Base-by-base conservation (phyloP, 2,797 vertebrate species). In the Gallinago solitaria region DNA sequence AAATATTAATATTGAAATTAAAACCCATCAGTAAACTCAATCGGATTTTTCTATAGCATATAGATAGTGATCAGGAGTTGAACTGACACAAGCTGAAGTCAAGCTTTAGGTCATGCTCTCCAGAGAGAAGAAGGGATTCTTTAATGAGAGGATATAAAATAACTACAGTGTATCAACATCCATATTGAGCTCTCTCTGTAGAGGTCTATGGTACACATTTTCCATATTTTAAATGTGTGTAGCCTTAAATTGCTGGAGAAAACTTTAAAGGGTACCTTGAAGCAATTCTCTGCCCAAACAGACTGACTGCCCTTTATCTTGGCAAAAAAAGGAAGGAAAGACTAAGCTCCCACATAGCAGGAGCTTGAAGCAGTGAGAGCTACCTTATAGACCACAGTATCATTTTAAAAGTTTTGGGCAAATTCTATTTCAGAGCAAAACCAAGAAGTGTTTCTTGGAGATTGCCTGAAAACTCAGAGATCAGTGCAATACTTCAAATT, bases 1-100 rank as follows among this genome's bases (percentile, higher is more conserved):
- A 95, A 90, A 89, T 80, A 70, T 18, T 95, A 81, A 85, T 86
- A 87, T 30, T 56, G 57, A 90, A 91, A 95, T 92, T 87, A 93
- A 95, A 94, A 87, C 43, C 23, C 68, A 83, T 24, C 54, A 51
- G 33, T 82, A 93, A 94, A 75, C 57, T 71, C 45, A 30, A 60
- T 25, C 0, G 0, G 70, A 87, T 90, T 65, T 71, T 86, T 88
- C 53, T 68, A 1, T 25, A 63, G 9, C 13, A 28, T 39, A 64
- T 4, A 85, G 56, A 88, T 45, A 78, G 35, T 41, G 51, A 95
- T 80, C 71, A 87, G 67, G 32, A 89, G 70, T 56, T 92, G 83
- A 89, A 82, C 61, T 90, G 70, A 39, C 48, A 43, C 18, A 60
- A 71, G 47, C 32, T 70, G 27, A 90, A 80, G 32, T 69, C 47